Conservation (phyloP, 2,888 invertebrate genomes). For the Schizotus pectinicornis region DNA sequence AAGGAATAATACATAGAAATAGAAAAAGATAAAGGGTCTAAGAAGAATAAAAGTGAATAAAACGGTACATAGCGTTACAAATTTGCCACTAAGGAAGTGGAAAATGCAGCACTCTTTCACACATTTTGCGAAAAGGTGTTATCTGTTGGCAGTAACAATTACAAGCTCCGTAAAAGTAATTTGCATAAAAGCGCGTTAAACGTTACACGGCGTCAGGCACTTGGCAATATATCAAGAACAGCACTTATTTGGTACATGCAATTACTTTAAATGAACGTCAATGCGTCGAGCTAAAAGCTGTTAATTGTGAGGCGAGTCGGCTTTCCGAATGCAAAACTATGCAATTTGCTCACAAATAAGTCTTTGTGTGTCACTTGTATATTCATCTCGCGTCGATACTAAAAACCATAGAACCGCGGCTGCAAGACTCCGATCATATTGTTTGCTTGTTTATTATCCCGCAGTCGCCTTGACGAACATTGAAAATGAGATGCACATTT, state of each 20-base stretch:
- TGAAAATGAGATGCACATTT: too few relatives aligned
- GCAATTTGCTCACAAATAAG: conserved; percentile 33
- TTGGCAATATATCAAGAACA: conserved; percentile 25
- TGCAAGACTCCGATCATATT: too few relatives aligned
- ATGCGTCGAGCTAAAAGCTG: conserved; percentile 29
- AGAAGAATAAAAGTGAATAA: too few relatives aligned
- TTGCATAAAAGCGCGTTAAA: conserved; percentile 25
- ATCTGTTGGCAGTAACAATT: conserved; percentile 5
- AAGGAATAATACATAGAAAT: too few relatives aligned
- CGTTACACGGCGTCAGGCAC: conserved; percentile 23
- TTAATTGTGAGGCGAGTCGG: conserved; percentile 30
- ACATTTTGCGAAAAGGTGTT: too few relatives aligned
- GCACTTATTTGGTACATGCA: conserved; percentile 30
- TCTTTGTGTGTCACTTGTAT: conserved; percentile 32
- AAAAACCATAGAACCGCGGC: background rate
- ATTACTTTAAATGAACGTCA: conserved; percentile 33
- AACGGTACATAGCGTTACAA: too few relatives aligned
- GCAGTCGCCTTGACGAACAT: too few relatives aligned
- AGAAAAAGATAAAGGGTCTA: too few relatives aligned
- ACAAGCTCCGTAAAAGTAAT: conserved; percentile 9
- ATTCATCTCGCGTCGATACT: conserved; percentile 25
- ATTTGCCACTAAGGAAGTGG: too few relatives aligned
- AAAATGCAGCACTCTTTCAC: too few relatives aligned
- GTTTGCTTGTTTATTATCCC: too few relatives aligned
- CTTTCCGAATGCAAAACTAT: conserved; percentile 31